Evolutionary conservation across 2,888 invertebrate species (phyloP).

Genomic region (Gryllus longicercus): DNA sequence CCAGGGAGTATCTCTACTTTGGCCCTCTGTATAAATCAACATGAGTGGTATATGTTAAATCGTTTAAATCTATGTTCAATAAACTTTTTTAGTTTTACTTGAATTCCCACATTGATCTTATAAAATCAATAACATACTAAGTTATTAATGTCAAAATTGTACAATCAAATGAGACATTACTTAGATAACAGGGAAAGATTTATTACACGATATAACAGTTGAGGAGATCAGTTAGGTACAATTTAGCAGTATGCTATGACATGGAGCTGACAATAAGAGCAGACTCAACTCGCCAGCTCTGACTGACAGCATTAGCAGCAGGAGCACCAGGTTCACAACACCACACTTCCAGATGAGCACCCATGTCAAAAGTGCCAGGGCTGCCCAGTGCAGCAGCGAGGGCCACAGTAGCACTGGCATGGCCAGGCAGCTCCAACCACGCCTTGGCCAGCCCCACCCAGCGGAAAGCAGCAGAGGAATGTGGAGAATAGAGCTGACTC

Average conservation of each 20-base stretch:
- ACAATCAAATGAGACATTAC: no score
- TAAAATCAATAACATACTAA: no score
- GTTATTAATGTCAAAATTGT: no score
- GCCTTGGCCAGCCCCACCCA: conserved; percentile 50
- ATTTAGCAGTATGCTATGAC: not conserved
- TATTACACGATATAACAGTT: no score
- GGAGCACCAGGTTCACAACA: conserved; percentile 41
- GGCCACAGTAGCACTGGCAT: conserved; percentile 54
- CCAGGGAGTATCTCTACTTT: no score
- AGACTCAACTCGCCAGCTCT: conserved; percentile 38
- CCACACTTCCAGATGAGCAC: conserved; percentile 58
- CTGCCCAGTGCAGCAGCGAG: conserved; percentile 60
- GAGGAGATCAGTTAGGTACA: no score
- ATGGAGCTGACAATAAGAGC: conserved; percentile 35
- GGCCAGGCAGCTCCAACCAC: conserved; percentile 50
- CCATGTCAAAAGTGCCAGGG: conserved; percentile 66
- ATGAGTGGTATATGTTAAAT: no score
- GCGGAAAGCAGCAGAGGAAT: conserved; percentile 48
- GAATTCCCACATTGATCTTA: no score
- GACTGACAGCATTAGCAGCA: conserved; percentile 36
- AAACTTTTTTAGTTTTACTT: no score
- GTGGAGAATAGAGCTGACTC: conserved; percentile 45
- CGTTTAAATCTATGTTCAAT: no score
- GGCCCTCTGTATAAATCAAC: no score
- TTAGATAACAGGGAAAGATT: no score